Evolutionary conservation across 53 echinoderm and acorn worm genomes (phyloP), one percentile per base, ranked within the genome.

Genomic region (Echinarachnius parma): DNA sequence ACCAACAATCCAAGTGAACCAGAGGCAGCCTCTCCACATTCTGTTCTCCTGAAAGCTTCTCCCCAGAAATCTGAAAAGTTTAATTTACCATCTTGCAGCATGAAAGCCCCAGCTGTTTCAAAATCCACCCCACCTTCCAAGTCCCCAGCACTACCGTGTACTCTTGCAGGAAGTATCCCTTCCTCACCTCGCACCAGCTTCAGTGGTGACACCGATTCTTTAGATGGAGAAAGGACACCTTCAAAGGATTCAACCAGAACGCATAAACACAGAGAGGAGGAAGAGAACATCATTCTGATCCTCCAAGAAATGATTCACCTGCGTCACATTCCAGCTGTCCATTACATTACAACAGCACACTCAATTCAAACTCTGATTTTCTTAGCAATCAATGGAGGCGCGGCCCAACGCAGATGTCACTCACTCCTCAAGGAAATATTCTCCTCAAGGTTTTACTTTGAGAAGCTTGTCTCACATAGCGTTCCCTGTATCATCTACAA

Each of bases 391-490:
- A 24, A 5, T 14, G 74, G 37, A 2, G 7, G 8, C 2, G 56
- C 42, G 0, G 74, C 57, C 55, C 55, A 9, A 25, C 37, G 29
- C 15, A 35, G 42, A 28, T 21, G 36, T 15, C 37, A 72, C 42
- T 3, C 36, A 44, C 56, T 72, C 1, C 74, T 72, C 35, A 72
- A 45, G 20, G 74, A 72, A 18, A 39, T 72, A 2, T 42, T 72
- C 1, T 72, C 74, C 4, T 54, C 55, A 53, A 72, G 74, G 36
- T 42, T 72, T 18, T 72, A 56, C 57, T 72, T 35, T 39, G 74
- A 72, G 1, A 72, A 72, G 16, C 45, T 72, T 18, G 34, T 72
- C 22, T 25, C 57, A 23, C 74, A 72, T 57, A 56, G 39, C 28
- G 28, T 72, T 3, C 74, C 74, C 5, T 72, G 18, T 25, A 24